Percentiles rank a stretch among this genome's conserved stretches.
These are phyloP conservation scores for Phyllostomus discolor DNA, from an alignment of 2,113 vertebrate genomes.

Conservation along the genomic window DNA sequence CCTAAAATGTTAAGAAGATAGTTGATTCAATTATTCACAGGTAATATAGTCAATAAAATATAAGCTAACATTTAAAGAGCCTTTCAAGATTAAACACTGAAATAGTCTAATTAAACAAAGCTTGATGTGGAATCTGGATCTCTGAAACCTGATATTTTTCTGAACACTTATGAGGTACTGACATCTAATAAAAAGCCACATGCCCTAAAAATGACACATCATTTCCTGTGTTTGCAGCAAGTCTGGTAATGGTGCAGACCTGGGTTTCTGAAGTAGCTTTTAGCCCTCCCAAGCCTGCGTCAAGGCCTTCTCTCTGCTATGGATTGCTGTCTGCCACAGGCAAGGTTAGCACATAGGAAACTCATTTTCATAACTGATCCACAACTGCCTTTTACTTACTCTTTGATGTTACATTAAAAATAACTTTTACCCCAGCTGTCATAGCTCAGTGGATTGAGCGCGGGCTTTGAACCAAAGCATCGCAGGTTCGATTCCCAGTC, in stretches of 20 bases:
- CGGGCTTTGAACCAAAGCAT: too few species aligned
- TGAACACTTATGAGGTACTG: not conserved
- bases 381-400: not conserved
- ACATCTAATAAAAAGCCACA: not conserved
- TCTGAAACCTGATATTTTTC: not conserved
- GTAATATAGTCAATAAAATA: not conserved
- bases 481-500: too few species aligned
- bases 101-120: not conserved
- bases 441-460: too few species aligned
- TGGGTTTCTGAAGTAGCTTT: not conserved
- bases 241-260: not conserved
- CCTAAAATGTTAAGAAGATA: not conserved
- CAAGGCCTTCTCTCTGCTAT: not conserved
- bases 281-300: not conserved
- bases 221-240: not conserved
- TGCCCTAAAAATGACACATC: not conserved
- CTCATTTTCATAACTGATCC: not conserved
- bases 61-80: not conserved
- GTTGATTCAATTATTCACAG: not conserved
- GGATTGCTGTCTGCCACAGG: not conserved
- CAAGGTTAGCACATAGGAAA: not conserved
- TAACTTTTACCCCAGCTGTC: not conserved
- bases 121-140: not conserved
- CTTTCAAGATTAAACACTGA: not conserved
- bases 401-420: slow-evolving; percentile 1